Conservation (phyloP, 2,113 vertebrate species). For the Heterotilapia buettikoferi region DNA sequence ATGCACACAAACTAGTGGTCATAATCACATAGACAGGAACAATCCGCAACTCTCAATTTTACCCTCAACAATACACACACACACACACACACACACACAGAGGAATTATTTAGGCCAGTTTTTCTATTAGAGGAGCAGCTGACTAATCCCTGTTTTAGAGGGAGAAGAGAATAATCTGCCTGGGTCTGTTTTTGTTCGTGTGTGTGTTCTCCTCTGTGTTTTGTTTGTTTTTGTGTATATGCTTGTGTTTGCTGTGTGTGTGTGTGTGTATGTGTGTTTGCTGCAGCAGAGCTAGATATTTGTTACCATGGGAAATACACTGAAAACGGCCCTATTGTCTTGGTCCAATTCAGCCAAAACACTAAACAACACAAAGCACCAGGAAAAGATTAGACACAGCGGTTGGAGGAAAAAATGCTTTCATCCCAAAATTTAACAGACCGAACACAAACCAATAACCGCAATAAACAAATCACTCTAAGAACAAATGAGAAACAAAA, state of each 20-base stretch:
- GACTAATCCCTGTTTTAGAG: conserved; percentile 46
- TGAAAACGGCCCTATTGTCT: not conserved
- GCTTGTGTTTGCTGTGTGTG: not conserved
- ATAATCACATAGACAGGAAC: not conserved
- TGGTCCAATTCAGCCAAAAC: not conserved
- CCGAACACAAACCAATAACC: not conserved
- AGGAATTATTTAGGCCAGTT: conserved; percentile 41
- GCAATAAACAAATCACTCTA: not conserved
- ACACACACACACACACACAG: not conserved
- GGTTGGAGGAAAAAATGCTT: not conserved
- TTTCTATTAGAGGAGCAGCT: conserved; percentile 48
- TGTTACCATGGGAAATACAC: not conserved
- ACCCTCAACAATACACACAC: not conserved
- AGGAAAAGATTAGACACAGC: not conserved
- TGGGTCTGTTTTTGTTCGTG: not conserved
- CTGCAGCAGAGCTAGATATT: not conserved
- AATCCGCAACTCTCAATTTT: not conserved
- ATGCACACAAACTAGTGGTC: not conserved
- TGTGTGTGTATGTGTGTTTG: not conserved
- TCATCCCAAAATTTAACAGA: not conserved
- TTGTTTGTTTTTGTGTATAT: conserved; percentile 19
- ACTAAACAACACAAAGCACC: not conserved
- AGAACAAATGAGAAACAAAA: not conserved
- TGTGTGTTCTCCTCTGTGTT: not conserved
- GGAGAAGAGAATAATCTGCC: conserved; percentile 43